These are phyloP conservation scores for Aporrectodea caliginosa DNA, from an alignment of 1,140 invertebrate genomes.

Conservation along the genomic window DNA sequence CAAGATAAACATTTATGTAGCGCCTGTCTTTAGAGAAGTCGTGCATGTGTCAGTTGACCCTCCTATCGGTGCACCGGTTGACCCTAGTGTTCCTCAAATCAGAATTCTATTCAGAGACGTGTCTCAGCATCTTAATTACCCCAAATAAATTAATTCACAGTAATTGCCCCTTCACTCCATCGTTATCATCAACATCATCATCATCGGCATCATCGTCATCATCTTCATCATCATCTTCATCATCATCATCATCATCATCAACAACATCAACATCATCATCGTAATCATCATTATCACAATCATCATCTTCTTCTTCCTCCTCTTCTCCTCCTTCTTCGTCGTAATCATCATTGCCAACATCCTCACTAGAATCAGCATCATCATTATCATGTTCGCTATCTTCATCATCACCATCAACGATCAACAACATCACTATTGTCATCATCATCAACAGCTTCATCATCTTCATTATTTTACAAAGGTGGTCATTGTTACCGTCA, in stretches of 20 bases:
- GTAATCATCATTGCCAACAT: neutral
- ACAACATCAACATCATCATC: no score
- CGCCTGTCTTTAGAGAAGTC: no score
- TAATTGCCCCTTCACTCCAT: neutral
- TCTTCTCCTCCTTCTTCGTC: conserved; percentile 3
- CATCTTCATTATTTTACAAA: neutral
- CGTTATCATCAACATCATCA: conserved; percentile 35
- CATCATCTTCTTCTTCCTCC: conserved; percentile 10
- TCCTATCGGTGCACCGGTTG: neutral
- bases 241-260: conserved; percentile 7
- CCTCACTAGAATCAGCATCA: no score
- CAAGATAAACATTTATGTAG: no score
- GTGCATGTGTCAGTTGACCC: neutral
- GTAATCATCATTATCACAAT: no score
- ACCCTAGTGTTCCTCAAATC: neutral
- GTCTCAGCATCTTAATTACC: neutral
- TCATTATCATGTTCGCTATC: neutral
- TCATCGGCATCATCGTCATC: conserved; percentile 34
- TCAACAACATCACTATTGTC: neutral
- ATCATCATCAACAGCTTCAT: neutral
- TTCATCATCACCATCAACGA: neutral
- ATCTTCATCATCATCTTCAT: conserved; percentile 30
- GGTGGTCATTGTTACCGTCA: neutral
- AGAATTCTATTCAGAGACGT: neutral
- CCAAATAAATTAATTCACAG: neutral